phyloP scores from a whole-genome alignment of 2,888 invertebrate species.

The Poecilus cupreus region DNA sequence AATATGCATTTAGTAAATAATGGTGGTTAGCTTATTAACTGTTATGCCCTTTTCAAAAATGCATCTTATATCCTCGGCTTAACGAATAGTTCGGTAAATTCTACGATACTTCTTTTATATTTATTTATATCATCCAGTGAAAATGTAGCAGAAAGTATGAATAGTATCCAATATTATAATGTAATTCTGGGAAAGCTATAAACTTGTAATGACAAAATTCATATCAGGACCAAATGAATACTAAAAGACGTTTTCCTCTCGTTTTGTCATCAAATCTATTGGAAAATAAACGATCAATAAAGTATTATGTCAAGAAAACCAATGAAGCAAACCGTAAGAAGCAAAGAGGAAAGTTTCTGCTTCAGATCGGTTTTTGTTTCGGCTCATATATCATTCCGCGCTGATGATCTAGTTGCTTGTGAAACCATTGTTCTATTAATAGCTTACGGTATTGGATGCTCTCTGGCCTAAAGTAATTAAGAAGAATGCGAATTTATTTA shows the following conservation, averaged over 20 bases:
- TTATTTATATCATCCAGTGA: no score
- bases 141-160: no score
- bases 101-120: no score
- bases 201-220: background rate
- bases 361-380: slow-evolving; percentile 33
- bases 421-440: slow-evolving; percentile 30
- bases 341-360: slow-evolving; percentile 6
- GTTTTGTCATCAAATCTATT: slow-evolving; percentile 14
- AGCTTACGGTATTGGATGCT: slow-evolving; percentile 1
- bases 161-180: no score
- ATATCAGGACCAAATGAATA: slow-evolving; percentile 21
- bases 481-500: background rate
- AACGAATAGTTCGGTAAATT: no score
- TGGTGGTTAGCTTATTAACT: no score
- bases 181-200: background rate
- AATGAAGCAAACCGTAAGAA: background rate
- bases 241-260: background rate
- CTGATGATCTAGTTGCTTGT: slow-evolving; percentile 7
- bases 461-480: slow-evolving; percentile 2
- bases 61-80: no score
- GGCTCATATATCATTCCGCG: slow-evolving; percentile 18
- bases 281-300: slow-evolving; percentile 33
- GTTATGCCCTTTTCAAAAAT: no score
- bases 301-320: slow-evolving; percentile 16
- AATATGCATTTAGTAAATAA: no score